Conservation (phyloP, 2,113 vertebrate genomes). For the Ancistrus triradiatus region DNA sequence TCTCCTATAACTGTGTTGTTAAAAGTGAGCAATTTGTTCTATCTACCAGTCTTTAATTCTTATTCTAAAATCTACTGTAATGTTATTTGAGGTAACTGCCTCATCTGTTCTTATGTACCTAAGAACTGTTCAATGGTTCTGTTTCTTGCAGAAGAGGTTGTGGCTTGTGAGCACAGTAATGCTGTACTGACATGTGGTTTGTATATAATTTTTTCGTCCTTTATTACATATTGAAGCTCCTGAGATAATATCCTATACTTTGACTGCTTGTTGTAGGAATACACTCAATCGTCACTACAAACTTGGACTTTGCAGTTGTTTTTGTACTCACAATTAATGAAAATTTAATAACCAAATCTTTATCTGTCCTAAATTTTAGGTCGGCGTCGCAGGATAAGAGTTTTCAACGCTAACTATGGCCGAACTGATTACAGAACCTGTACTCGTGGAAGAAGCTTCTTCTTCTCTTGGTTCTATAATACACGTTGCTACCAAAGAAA, state of each 20-base stretch:
- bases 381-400: background rate
- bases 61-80: background rate
- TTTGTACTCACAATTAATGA: too few species aligned
- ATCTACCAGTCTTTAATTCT: background rate
- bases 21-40: background rate
- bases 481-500: slow-evolving; percentile 1
- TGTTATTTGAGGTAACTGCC: too few species aligned
- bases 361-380: background rate
- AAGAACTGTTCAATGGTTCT: too few species aligned
- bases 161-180: background rate
- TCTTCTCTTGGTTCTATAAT: background rate
- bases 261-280: background rate
- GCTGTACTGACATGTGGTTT: slow-evolving; percentile 4
- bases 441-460: background rate
- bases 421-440: background rate
- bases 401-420: background rate
- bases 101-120: too few species aligned
- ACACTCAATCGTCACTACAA: background rate
- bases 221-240: background rate
- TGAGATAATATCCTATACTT: background rate
- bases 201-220: background rate
- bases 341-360: too few species aligned
- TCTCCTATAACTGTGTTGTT: slow-evolving; percentile 5
- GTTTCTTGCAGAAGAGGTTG: background rate
- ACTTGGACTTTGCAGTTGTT: background rate